Percentiles rank a stretch among this genome's conserved stretches.
Conservation (phyloP, 2,888 invertebrate species). For the Nephrotoma flavescens region DNA sequence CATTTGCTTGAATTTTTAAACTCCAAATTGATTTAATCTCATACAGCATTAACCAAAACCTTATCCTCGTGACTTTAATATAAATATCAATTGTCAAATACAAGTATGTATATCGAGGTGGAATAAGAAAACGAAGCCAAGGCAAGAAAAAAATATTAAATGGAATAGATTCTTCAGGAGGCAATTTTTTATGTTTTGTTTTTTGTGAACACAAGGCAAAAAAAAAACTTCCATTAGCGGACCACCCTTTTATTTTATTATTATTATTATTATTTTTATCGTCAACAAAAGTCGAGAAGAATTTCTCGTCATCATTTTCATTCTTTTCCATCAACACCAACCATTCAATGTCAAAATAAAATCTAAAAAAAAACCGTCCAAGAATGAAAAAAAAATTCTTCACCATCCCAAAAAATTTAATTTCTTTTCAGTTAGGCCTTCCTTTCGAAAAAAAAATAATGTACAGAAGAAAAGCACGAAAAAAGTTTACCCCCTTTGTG, state of each 20-base stretch:
- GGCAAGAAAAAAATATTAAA: background rate
- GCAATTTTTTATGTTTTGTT: slow-evolving; percentile 2
- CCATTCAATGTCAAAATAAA: background rate
- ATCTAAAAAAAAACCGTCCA: background rate
- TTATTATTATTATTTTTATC: background rate
- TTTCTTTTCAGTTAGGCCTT: background rate
- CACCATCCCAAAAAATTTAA: background rate
- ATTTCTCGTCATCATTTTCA: slow-evolving; percentile 1
- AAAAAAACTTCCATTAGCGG: slow-evolving; percentile 2
- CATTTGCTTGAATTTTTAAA: too few relatives aligned
- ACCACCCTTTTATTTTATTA: slow-evolving; percentile 4
- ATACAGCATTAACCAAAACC: background rate
- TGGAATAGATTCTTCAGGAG: background rate
- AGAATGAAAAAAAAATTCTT: background rate
- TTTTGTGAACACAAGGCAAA: background rate
- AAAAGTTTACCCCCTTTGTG: background rate
- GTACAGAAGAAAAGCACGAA: background rate
- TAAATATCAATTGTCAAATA: background rate
- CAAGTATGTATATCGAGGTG: background rate
- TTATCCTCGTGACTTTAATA: background rate
- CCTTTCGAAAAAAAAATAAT: background rate
- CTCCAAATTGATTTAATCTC: background rate
- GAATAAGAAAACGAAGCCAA: background rate
- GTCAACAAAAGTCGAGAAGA: slow-evolving; percentile 1
- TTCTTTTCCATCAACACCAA: background rate